Evolutionary conservation across 1,140 invertebrate species (phyloP).

Genomic region (Tetragnatha versicolor): DNA sequence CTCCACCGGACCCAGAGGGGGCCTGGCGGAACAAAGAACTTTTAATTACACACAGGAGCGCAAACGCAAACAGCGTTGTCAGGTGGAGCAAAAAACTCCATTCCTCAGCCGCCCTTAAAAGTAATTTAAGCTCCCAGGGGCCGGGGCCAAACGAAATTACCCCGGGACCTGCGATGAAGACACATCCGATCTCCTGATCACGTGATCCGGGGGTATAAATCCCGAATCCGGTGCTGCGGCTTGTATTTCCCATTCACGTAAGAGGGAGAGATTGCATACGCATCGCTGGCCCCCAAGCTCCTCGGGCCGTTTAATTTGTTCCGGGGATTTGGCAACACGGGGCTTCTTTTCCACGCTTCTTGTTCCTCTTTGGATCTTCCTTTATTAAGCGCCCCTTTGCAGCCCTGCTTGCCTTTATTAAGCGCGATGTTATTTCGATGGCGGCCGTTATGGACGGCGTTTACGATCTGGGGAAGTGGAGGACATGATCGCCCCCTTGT

Average conservation of each 20-base stretch:
- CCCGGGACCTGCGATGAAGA: slow-evolving; percentile 20
- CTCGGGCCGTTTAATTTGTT: slow-evolving; percentile 52
- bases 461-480: too few relatives aligned
- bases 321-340: slow-evolving; percentile 48
- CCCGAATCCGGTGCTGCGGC: slow-evolving; percentile 36
- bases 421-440: too few relatives aligned
- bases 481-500: too few relatives aligned
- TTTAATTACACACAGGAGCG: slow-evolving; percentile 42
- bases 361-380: too few relatives aligned
- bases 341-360: not conserved
- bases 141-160: slow-evolving; percentile 36
- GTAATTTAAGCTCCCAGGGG: slow-evolving; percentile 48
- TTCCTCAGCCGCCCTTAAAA: slow-evolving; percentile 52
- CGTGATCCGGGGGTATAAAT: slow-evolving; percentile 32
- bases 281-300: slow-evolving; percentile 36
- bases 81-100: slow-evolving; percentile 49
- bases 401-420: too few relatives aligned
- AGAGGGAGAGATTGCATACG: slow-evolving; percentile 38
- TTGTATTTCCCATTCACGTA: slow-evolving; percentile 48
- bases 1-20: too few relatives aligned
- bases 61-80: slow-evolving; percentile 47
- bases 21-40: slow-evolving; percentile 34
- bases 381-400: too few relatives aligned
- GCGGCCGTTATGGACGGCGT: too few relatives aligned
- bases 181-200: slow-evolving; percentile 35